phyloP scores from a whole-genome alignment of 2,113 vertebrate species.

The Halcyon senegalensis region DNA sequence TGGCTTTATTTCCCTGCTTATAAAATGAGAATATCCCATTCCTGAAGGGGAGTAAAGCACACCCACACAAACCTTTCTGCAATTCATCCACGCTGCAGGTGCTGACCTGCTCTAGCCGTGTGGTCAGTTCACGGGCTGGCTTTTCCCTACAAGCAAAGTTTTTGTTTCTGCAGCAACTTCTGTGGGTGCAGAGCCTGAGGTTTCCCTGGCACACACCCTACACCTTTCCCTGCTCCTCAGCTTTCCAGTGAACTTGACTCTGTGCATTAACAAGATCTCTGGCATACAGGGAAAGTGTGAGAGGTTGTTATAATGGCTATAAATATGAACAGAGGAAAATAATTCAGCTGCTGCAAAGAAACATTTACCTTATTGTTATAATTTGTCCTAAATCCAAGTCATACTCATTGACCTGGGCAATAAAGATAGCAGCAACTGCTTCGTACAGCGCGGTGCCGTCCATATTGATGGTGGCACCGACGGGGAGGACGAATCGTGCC shows the following conservation, averaged over 20 bases:
- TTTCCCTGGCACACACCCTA: not conserved
- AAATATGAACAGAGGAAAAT: not conserved
- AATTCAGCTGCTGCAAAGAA: not conserved
- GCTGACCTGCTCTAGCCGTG: not conserved
- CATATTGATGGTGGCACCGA: constrained; percentile 92
- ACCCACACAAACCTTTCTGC: not conserved
- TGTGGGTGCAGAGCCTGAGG: not conserved
- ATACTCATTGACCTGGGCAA: constrained; percentile 88
- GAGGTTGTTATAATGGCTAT: fast-evolving
- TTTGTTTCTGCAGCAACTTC: not conserved
- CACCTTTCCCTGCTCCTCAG: not conserved
- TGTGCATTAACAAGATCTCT: not conserved
- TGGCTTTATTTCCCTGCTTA: not conserved
- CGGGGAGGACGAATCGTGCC: constrained; percentile 86
- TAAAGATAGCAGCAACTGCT: constrained; percentile 89
- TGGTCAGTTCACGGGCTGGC: not conserved
- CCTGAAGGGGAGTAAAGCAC: not conserved
- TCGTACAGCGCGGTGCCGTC: constrained; percentile 89
- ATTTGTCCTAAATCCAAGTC: constrained; percentile 89
- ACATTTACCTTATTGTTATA: constrained; percentile 85
- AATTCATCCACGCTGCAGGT: fast-evolving
- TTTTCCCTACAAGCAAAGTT: not conserved
- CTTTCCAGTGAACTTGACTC: not conserved
- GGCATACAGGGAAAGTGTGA: fast-evolving
- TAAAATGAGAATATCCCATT: not conserved